Base-by-base conservation (phyloP, 2,888 invertebrate genomes). In the Eumerus sabulonum region DNA sequence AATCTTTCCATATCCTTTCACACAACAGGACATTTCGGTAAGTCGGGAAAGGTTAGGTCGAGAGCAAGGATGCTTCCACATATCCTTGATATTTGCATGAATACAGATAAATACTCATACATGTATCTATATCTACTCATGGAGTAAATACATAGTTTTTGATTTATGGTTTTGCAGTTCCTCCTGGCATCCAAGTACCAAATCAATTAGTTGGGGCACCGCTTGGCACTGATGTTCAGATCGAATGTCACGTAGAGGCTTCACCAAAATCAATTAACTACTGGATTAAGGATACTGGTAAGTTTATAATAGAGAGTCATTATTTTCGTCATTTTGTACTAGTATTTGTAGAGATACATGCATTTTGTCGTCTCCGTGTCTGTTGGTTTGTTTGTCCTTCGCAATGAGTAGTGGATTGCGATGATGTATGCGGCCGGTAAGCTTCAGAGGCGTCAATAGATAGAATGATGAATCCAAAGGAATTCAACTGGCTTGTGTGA, bases 181-280 rank as follows among this genome's bases (percentile, higher is more conserved):
- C 95, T 87, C 97, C 97, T 13, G 94, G 95, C 85, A 96, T 97
- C 86, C 95, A 95, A 90, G 96, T 96, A 82, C 96, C 96, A 68
- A 96, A 96, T 90, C 96, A 97, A 91, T 91, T 97, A 87, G 95
- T 97, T 79, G 96, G 96, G 18, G 96, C 96, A 77, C 96, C 96
- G 70, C 90, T 95, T 84, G 94, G 94, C 82, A 96, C 96, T 82
- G 95, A 96, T 90, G 96, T 96, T 86, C 93, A 93, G 35, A 91
- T 97, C 83, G 96, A 96, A 90, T 97, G 97, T 90, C 93, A 94
- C 90, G 95, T 96, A 79, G 96, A 96, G 89, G 95, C 96, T 53
- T 96, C 94, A 82, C 96, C 96, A 53, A 95, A 93, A 90, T 94
- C 95, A 85, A 96, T 96, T 90, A 95, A 95, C 91, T 96, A 95